Conservation (phyloP, 1,140 invertebrate genomes). For the Brachionus sp. region DNA sequence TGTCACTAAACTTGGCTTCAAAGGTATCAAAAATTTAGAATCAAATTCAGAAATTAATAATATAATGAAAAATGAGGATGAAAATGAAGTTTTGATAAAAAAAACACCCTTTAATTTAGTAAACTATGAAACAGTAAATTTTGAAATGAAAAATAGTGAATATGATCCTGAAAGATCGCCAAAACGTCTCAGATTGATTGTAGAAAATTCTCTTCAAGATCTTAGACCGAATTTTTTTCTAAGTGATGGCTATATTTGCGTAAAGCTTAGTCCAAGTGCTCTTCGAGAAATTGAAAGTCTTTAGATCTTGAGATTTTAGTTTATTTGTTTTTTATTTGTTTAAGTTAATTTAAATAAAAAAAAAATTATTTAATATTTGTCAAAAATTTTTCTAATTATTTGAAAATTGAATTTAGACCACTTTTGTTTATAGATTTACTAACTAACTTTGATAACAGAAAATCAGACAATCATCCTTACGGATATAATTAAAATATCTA, state of each 20-base stretch:
- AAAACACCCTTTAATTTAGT: neutral
- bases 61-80: neutral
- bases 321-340: neutral
- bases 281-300: neutral
- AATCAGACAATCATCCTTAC: too few relatives aligned
- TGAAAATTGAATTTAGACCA: too few relatives aligned
- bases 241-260: neutral
- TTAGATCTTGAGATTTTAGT: neutral
- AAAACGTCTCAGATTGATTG: neutral
- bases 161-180: neutral
- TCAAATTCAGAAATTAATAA: neutral
- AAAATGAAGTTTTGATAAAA: neutral
- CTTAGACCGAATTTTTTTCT: constrained; percentile 7
- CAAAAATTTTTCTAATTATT: too few relatives aligned
- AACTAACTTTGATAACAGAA: too few relatives aligned
- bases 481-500: too few relatives aligned
- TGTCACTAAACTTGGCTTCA: neutral
- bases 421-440: too few relatives aligned
- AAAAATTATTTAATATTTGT: neutral
- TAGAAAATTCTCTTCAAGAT: neutral
- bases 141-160: neutral
- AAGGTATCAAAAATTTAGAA: neutral
- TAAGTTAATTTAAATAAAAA: neutral
- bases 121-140: neutral
- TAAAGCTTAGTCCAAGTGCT: neutral